These are phyloP conservation scores for Nymphicus hollandicus DNA, from an alignment of 2,113 vertebrate species.

Conservation along the genomic window DNA sequence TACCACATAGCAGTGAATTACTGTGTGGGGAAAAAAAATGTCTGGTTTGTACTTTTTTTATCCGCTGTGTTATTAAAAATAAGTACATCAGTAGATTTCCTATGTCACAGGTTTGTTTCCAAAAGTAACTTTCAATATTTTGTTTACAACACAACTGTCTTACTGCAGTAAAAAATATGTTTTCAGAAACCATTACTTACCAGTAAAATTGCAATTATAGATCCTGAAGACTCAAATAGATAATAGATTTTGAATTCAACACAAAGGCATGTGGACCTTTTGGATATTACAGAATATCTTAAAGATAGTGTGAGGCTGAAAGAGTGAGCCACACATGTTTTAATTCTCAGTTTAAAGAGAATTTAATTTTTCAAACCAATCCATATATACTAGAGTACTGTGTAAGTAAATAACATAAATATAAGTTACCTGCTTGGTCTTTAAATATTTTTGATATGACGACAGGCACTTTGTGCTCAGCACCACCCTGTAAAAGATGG, in stretches of 20 bases:
- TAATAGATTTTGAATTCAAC: neutral
- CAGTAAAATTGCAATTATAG: neutral
- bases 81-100: neutral
- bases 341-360: neutral
- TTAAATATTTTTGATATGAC: slow-evolving; percentile 96
- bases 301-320: neutral
- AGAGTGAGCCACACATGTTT: neutral
- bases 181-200: neutral
- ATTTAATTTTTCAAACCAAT: neutral
- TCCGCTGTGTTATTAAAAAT: neutral
- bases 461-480: slow-evolving; percentile 91
- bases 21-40: neutral
- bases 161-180: neutral
- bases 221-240: neutral
- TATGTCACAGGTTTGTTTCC: neutral
- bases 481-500: slow-evolving; percentile 84
- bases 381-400: neutral
- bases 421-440: slow-evolving; percentile 90
- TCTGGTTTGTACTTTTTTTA: neutral
- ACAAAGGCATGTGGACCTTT: neutral
- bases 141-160: neutral
- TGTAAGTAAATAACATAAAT: neutral
- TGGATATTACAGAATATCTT: neutral
- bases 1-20: neutral
- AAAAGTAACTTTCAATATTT: neutral